Percentiles rank a stretch among this genome's conserved stretches.
Evolutionary conservation across 2,113 vertebrate genomes (phyloP).

Genomic region (Furnarius figulus): DNA sequence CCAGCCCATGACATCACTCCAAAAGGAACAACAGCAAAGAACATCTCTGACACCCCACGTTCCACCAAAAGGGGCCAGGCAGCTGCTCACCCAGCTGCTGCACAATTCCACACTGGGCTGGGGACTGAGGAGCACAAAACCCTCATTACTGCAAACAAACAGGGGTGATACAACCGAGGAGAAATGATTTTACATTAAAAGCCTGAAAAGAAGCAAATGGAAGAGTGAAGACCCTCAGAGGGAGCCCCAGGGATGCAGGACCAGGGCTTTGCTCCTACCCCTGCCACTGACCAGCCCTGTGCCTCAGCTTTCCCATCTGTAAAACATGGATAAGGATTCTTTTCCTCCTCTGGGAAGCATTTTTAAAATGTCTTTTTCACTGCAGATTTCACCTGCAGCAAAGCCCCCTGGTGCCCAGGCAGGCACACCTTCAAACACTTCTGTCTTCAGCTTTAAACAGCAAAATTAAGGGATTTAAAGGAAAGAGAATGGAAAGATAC

Average conservation of each 20-base stretch:
- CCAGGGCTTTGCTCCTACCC: background rate
- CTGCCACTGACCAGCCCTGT: background rate
- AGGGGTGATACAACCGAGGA: background rate
- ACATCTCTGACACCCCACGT: rapidly evolving
- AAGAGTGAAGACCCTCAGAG: background rate
- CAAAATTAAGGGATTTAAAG: background rate
- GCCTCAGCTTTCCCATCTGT: background rate
- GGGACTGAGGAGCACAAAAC: background rate
- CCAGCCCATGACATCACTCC: background rate
- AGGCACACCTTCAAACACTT: rapidly evolving
- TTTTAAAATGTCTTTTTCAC: background rate
- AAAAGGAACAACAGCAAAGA: background rate
- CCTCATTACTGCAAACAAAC: background rate
- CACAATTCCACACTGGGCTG: background rate
- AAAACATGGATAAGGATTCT: background rate
- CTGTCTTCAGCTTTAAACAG: background rate
- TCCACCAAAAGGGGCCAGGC: background rate
- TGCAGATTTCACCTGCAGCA: background rate
- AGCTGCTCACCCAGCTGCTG: background rate
- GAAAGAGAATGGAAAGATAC: background rate
- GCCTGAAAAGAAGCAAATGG: background rate
- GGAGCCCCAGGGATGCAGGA: background rate
- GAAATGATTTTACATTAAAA: background rate
- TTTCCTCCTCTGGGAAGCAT: background rate
- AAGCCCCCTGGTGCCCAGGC: background rate